A percentile compares a stretch with the other conserved stretches of the same genome.
These are phyloP conservation scores for Drosophila austrosaltans DNA, from an alignment of 2,888 invertebrate species.

Conservation along the genomic window DNA sequence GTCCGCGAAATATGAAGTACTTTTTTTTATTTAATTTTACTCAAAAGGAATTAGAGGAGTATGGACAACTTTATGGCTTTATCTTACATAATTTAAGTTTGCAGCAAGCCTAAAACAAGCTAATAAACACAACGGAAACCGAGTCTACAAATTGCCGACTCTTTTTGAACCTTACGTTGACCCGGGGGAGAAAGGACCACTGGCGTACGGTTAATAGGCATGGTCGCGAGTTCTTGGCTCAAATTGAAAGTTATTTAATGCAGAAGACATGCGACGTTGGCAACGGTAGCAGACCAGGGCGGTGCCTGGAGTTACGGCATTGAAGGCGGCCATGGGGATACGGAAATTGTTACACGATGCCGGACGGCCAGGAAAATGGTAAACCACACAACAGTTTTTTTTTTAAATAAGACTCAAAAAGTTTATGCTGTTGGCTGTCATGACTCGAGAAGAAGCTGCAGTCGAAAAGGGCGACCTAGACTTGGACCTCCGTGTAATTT, in stretches of 20 bases:
- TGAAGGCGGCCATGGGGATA: conserved; percentile 54
- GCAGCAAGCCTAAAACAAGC: conserved; percentile 56
- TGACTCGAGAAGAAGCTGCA: conserved; percentile 61
- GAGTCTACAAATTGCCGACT: conserved; percentile 71
- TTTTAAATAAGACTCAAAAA: conserved; percentile 75
- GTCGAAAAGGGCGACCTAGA: conserved; percentile 26
- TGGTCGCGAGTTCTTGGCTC: conserved; percentile 65
- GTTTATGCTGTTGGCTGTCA: conserved; percentile 74
- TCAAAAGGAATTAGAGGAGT: conserved; percentile 67
- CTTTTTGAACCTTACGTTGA: conserved; percentile 21
- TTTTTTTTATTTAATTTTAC: neutral
- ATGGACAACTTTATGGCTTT: conserved; percentile 74
- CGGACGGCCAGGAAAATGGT: conserved; percentile 47
- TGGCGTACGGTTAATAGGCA: conserved; percentile 66
- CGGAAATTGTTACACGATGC: conserved; percentile 76
- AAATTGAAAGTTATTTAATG: conserved; percentile 78
- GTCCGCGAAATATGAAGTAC: neutral
- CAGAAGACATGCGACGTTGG: conserved; percentile 34
- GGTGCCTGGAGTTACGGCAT: conserved; percentile 10
- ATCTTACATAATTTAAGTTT: conserved; percentile 64
- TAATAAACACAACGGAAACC: conserved; percentile 69
- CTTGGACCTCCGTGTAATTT: conserved; percentile 53
- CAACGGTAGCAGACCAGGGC: conserved; percentile 5
- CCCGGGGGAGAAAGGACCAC: conserved; percentile 26
- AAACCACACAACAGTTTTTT: conserved; percentile 42